Evolutionary conservation across 2,113 vertebrate genomes (phyloP), one percentile per base, ranked within the genome.

Genomic region (Vidua chalybeata): DNA sequence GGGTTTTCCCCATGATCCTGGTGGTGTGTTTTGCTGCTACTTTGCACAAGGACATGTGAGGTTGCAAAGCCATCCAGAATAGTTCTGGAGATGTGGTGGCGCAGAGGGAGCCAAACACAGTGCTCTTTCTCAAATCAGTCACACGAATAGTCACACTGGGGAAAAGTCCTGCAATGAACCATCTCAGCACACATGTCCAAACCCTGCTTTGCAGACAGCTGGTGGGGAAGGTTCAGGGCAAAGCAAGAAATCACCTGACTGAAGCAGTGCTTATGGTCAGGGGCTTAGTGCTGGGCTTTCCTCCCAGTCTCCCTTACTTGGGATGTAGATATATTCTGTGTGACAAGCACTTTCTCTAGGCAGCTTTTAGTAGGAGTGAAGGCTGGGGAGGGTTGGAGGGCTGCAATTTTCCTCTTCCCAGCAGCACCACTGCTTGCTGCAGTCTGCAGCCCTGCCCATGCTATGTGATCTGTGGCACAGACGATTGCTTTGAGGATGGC

Each of bases 101-200:
- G 13, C 5, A 13, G 37, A 85, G 43, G 33, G 20, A 90, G n/a
- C 54, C 82, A 76, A 37, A 54, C 1, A 8, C 1, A 0, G 0
- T 22, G 22, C 14, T 4, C 26, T 61, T 46, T 31, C 28, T 83
- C 12, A 2, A 28, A 51, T 68, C 62, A 68, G n/a, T 54, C 52
- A 58, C 75, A 22, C 61, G 43, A 6, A 41, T 3, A 15, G 43
- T n/a, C 37, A 46, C 41, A 11, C 77, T 79, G 59, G 82, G 75
- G 54, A 83, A 39, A 46, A 83, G 33, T 55, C 54, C 72, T 90
- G 49, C 54, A 26, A 10, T 51, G 63, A 90, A 27, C 62, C 30
- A 12, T 28, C 75, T 80, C 67, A 64, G 31, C 41, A 9, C 2
- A 3, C 24, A 1, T 33, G 54, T 33, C 43, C 55, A 66, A 66